Percentiles rank a stretch among this genome's conserved stretches.
phyloP scores from a whole-genome alignment of 2,113 vertebrate species.

The Anas platyrhynchos region DNA sequence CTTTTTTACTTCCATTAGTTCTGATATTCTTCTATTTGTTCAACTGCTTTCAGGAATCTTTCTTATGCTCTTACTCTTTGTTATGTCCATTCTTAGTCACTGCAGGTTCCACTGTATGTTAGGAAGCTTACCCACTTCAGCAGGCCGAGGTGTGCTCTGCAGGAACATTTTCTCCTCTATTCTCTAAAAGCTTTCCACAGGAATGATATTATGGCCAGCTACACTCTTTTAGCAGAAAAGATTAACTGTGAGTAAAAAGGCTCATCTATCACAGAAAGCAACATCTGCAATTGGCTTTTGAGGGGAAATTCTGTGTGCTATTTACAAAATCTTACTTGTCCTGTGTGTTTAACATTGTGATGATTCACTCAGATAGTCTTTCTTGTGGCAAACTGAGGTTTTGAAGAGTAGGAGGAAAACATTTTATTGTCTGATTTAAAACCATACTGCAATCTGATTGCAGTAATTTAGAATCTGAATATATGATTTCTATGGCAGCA shows the following conservation, averaged over 20 bases:
- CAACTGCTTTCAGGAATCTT: neutral
- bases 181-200: neutral
- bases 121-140: neutral
- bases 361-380: neutral
- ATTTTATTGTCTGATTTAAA: neutral
- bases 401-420: neutral
- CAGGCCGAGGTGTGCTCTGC: neutral
- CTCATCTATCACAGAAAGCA: neutral
- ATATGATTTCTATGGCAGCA: neutral
- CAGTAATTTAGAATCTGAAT: conserved; percentile 17
- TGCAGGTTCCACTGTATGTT: neutral
- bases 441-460: neutral
- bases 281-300: neutral
- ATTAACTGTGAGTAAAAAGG: neutral
- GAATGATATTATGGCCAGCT: neutral
- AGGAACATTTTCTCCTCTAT: neutral
- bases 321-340: neutral
- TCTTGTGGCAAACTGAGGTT: neutral
- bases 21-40: neutral
- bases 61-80: neutral
- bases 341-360: neutral
- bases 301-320: neutral
- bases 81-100: neutral
- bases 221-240: neutral
- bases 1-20: neutral